A percentile compares a stretch with the other conserved stretches of the same genome.
Evolutionary conservation across 2,797 vertebrate species (phyloP).

Genomic region (Tolypeutes matacus): DNA sequence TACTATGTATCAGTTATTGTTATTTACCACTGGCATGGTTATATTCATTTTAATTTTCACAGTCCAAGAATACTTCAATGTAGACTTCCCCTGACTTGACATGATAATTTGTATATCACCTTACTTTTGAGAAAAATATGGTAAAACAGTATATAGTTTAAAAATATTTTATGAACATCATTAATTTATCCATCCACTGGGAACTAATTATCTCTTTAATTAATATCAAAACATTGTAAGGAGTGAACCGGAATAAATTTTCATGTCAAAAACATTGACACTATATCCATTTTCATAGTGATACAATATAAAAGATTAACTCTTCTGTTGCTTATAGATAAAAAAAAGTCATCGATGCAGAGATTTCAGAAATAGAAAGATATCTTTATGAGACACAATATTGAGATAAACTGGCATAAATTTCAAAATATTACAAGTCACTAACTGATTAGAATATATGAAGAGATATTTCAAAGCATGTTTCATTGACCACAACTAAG

Average conservation of each 20-base stretch:
- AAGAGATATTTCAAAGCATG: neutral
- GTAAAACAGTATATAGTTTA: neutral
- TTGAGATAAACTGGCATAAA: neutral
- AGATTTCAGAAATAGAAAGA: neutral
- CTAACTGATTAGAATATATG: neutral
- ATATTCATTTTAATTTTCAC: neutral
- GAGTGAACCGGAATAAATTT: neutral
- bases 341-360: neutral
- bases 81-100: neutral
- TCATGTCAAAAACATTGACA: neutral
- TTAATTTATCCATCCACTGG: neutral
- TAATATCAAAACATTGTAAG: neutral
- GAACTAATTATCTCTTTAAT: neutral
- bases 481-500: neutral
- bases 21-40: neutral
- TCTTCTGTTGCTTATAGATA: neutral
- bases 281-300: neutral
- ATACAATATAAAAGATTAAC: neutral
- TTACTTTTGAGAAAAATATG: neutral
- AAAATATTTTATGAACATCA: neutral
- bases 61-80: neutral
- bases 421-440: neutral
- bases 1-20: neutral
- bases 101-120: neutral
- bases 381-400: neutral